Conservation (phyloP, 1,140 invertebrate species). For the Oscheius sp. region DNA sequence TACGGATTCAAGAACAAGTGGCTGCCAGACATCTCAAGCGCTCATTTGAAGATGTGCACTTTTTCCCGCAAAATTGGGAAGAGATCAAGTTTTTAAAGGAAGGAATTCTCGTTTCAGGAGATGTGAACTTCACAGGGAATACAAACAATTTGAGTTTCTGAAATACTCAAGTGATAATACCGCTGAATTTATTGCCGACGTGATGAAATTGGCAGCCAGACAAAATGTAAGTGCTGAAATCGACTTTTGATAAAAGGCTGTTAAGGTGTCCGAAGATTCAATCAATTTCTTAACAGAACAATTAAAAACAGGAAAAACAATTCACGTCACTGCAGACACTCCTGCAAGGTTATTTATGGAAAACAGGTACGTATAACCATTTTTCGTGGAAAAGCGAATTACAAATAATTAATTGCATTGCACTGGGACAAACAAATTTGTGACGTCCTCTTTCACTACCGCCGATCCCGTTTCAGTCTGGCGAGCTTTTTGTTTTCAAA, state of each 20-base stretch:
- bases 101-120: constrained; percentile 4
- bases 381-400: constrained; percentile 2
- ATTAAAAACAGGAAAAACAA: neutral
- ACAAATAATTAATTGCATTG: too few species aligned
- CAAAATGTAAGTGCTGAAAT: neutral
- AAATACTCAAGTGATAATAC: constrained; percentile 10
- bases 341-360: constrained; percentile 18
- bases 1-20: neutral
- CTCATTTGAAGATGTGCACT: constrained; percentile 28
- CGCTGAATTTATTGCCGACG: neutral
- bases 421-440: too few species aligned
- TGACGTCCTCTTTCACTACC: too few species aligned
- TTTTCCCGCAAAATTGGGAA: constrained; percentile 29
- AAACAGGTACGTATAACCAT: constrained; percentile 2
- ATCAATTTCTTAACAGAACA: constrained; percentile 1
- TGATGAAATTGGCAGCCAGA: constrained; percentile 1
- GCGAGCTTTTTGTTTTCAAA: too few species aligned
- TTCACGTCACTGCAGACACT: constrained; percentile 15
- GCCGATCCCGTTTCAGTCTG: too few species aligned
- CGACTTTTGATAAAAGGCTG: neutral
- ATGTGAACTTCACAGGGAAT: constrained; percentile 20
- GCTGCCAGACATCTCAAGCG: neutral
- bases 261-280: constrained; percentile 11
- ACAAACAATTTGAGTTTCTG: constrained; percentile 2
- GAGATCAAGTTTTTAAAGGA: neutral